phyloP scores from a whole-genome alignment of 92 coral and sea anemone genomes.

The Phymanthus crucifer region DNA sequence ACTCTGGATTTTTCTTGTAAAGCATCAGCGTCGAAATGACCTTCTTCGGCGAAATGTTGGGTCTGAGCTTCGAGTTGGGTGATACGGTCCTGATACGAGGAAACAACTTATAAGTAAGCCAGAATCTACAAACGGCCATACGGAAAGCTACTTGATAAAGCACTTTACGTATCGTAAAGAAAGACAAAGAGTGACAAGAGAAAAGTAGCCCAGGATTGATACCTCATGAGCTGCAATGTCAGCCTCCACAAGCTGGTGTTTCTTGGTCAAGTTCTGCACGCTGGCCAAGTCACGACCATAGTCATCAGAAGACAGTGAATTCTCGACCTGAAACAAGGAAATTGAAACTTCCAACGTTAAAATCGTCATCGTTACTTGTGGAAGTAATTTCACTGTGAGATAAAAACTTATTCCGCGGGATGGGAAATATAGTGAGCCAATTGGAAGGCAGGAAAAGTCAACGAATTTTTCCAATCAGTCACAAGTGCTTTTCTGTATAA shows the following conservation, averaged over 20 bases:
- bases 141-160: background rate
- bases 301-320: slow-evolving; percentile 88
- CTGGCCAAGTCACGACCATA: slow-evolving; percentile 97
- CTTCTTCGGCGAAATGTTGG: slow-evolving; percentile 90
- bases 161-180: too few relatives aligned
- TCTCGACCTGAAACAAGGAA: slow-evolving; percentile 64
- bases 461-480: too few relatives aligned
- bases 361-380: background rate
- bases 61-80: slow-evolving; percentile 93
- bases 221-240: slow-evolving; percentile 98
- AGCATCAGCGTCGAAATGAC: slow-evolving; percentile 92
- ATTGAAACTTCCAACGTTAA: background rate
- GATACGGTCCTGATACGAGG: slow-evolving; percentile 78
- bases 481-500: too few relatives aligned
- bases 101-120: background rate
- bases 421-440: too few relatives aligned
- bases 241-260: slow-evolving; percentile 96
- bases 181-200: too few relatives aligned
- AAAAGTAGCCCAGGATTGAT: background rate
- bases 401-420: too few relatives aligned
- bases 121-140: background rate
- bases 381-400: too few relatives aligned
- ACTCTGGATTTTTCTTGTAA: slow-evolving; percentile 83
- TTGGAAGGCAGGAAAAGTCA: too few relatives aligned
- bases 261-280: slow-evolving; percentile 92